phyloP scores from a whole-genome alignment of 2,797 vertebrate genomes.

The Arremon aurantiirostris region DNA sequence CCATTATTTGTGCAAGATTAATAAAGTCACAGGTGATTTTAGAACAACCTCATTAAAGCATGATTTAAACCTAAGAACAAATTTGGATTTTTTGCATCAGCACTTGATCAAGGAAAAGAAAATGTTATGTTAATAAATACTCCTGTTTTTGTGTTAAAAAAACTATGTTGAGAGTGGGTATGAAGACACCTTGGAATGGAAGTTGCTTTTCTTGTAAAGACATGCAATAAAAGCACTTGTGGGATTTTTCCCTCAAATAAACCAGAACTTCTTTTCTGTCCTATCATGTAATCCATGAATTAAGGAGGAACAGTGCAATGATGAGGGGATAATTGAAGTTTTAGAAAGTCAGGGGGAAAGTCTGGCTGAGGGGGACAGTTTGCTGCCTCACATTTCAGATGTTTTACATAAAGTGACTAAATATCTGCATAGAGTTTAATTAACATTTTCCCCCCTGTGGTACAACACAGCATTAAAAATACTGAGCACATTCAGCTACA shows the following conservation, averaged over 20 bases:
- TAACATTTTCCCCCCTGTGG: background rate
- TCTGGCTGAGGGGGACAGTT: background rate
- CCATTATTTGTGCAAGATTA: background rate
- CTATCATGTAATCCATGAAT: background rate
- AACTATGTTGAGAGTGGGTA: background rate
- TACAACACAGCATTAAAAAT: background rate
- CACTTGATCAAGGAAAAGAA: background rate
- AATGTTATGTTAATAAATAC: background rate
- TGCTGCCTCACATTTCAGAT: background rate
- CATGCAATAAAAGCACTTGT: background rate
- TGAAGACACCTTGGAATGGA: background rate
- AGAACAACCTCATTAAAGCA: background rate
- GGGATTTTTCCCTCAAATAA: background rate
- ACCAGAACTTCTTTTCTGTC: background rate
- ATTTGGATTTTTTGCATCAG: background rate
- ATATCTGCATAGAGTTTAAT: background rate
- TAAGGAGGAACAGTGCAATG: background rate
- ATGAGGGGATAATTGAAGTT: background rate
- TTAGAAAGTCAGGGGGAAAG: background rate
- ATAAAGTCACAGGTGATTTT: slow-evolving; percentile 29
- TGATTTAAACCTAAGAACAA: background rate
- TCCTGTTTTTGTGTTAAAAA: background rate
- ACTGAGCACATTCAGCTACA: background rate
- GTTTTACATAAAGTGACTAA: background rate
- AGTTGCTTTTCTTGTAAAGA: background rate